phyloP scores from a whole-genome alignment of 2,888 invertebrate species.

The Lepeophtheirus nordmannii region DNA sequence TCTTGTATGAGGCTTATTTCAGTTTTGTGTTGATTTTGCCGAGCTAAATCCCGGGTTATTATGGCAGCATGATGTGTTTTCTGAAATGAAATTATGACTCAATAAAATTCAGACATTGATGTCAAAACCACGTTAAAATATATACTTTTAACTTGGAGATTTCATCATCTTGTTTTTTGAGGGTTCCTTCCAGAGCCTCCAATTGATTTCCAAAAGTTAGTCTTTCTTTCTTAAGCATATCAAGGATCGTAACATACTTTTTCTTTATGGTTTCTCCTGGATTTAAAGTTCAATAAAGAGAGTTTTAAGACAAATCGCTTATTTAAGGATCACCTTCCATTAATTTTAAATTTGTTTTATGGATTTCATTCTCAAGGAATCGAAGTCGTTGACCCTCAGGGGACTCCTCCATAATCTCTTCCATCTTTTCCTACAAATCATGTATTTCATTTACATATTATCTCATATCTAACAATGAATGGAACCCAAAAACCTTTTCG shows the following conservation, averaged over 20 bases:
- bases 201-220: conserved; percentile 20
- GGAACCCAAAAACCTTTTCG: not conserved
- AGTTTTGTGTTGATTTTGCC: conserved; percentile 14
- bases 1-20: conserved; percentile 12
- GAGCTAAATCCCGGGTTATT: conserved; percentile 18
- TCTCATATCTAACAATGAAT: not conserved
- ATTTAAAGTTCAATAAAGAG: not conserved
- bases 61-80: conserved; percentile 6
- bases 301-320: not conserved
- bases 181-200: conserved; percentile 8
- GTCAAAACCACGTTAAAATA: no score
- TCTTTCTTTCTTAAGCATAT: conserved; percentile 23
- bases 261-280: conserved; percentile 24
- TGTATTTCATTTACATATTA: not conserved
- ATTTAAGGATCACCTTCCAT: conserved; percentile 17
- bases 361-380: conserved; percentile 24
- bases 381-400: conserved; percentile 20
- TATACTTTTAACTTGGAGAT: conserved; percentile 18
- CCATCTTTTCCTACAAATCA: conserved; percentile 12
- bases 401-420: conserved; percentile 21
- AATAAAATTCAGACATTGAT: not conserved
- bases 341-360: conserved; percentile 23
- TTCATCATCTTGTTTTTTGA: conserved; percentile 23
- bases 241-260: conserved; percentile 22
- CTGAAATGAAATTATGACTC: not conserved